Conservation (phyloP, 2,888 invertebrate genomes). For the Heliconius cydno region DNA sequence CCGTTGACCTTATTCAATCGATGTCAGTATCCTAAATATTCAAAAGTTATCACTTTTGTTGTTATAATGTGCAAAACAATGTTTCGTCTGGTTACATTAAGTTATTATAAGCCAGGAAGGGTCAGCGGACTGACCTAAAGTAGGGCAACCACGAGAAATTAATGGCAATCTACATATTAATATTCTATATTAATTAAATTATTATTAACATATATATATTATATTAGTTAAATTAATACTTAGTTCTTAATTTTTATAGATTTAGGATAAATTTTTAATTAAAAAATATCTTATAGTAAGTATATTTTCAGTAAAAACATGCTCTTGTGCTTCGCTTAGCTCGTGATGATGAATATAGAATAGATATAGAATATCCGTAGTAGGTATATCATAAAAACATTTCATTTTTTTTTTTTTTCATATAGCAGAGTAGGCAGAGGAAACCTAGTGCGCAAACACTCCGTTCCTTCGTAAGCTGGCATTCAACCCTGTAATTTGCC, state of each 20-base stretch:
- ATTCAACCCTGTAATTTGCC: no score
- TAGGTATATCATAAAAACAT: no score
- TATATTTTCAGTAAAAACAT: background rate
- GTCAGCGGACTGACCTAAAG: constrained; percentile 49
- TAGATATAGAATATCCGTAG: no score
- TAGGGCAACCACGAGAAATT: constrained; percentile 28
- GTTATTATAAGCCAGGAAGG: constrained; percentile 45
- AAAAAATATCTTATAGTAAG: background rate
- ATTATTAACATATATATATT: background rate
- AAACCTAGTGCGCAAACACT: no score
- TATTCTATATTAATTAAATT: background rate
- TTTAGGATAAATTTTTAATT: background rate
- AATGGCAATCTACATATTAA: background rate
- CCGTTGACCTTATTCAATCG: constrained; percentile 29
- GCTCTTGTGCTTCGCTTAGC: no score
- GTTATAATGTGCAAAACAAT: constrained; percentile 44
- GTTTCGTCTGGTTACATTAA: constrained; percentile 41
- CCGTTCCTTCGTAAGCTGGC: no score
- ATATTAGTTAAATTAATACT: no score
- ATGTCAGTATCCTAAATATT: constrained; percentile 40
- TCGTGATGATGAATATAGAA: no score
- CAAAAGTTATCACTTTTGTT: constrained; percentile 42
- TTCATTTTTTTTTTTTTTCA: no score
- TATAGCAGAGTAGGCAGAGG: no score
- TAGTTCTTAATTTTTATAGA: background rate